Evolutionary conservation across 2,113 vertebrate species (phyloP).

Genomic region (Cyrtonyx montezumae): DNA sequence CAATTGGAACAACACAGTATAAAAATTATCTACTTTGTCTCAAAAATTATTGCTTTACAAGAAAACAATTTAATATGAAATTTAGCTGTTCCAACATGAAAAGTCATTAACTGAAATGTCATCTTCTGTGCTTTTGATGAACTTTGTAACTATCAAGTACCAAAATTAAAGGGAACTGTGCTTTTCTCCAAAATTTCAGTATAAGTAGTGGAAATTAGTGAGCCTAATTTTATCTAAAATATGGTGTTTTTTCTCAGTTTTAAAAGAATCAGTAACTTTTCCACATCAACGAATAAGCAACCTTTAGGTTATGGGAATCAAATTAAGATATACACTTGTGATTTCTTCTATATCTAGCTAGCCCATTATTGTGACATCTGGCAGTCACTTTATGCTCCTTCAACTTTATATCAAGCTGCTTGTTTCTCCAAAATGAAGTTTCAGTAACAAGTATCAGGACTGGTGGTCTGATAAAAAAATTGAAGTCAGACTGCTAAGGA

Average conservation of each 20-base stretch:
- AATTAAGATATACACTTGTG: neutral
- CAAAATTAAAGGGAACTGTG: neutral
- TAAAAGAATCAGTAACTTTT: neutral
- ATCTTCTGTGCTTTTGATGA: neutral
- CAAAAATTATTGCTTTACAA: neutral
- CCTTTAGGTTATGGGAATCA: neutral
- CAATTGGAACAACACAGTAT: fast-evolving
- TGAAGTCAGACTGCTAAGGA: neutral
- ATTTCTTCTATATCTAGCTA: neutral
- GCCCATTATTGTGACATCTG: neutral
- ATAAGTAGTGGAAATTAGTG: neutral
- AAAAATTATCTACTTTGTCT: neutral
- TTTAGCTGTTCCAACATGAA: neutral
- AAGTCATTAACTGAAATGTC: neutral
- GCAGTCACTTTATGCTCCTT: neutral
- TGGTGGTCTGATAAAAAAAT: neutral
- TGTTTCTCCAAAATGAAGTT: neutral
- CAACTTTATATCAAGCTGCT: neutral
- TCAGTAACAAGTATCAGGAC: neutral
- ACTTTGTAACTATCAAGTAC: neutral
- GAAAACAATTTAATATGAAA: neutral
- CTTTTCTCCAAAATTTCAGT: neutral
- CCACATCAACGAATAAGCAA: neutral
- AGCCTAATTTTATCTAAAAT: neutral
- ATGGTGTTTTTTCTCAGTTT: neutral